Evolutionary conservation across 2,888 invertebrate genomes (phyloP).

Genomic region (Brenthis daphne): DNA sequence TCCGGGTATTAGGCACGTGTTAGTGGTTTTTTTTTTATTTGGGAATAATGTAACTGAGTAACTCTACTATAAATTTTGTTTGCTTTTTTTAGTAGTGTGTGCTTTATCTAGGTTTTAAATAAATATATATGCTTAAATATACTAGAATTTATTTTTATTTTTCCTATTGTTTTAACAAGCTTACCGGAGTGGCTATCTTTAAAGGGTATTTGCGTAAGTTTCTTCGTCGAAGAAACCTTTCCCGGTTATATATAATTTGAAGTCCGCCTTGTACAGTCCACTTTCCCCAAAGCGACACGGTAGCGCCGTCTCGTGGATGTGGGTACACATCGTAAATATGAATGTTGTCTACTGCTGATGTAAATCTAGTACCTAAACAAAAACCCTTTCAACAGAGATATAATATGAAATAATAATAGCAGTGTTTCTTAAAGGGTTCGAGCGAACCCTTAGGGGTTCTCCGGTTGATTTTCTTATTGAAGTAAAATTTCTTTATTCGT

Average conservation of each 20-base stretch:
- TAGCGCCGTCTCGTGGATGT: slow-evolving; percentile 55
- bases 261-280: slow-evolving; percentile 52
- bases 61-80: too few species aligned
- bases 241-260: slow-evolving; percentile 48
- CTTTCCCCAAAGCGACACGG: slow-evolving; percentile 57
- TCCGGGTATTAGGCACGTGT: too few species aligned
- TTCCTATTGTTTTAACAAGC: slow-evolving; percentile 9
- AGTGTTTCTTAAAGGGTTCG: too few species aligned
- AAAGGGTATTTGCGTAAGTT: slow-evolving; percentile 57
- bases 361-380: neutral
- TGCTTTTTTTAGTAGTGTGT: too few species aligned
- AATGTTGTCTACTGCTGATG: neutral
- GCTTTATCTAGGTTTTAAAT: too few species aligned
- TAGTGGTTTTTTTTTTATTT: neutral
- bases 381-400: neutral
- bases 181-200: slow-evolving; percentile 64
- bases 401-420: too few species aligned
- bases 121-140: too few species aligned
- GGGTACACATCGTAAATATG: slow-evolving; percentile 55
- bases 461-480: too few species aligned
- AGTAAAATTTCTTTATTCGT: too few species aligned
- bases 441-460: too few species aligned
- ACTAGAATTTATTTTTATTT: neutral
- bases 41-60: too few species aligned
- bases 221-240: slow-evolving; percentile 52